A percentile compares a stretch with the other conserved stretches of the same genome.
These are phyloP conservation scores for Dendrocincla tyrannina DNA, from an alignment of 2,797 vertebrate species.

Conservation along the genomic window DNA sequence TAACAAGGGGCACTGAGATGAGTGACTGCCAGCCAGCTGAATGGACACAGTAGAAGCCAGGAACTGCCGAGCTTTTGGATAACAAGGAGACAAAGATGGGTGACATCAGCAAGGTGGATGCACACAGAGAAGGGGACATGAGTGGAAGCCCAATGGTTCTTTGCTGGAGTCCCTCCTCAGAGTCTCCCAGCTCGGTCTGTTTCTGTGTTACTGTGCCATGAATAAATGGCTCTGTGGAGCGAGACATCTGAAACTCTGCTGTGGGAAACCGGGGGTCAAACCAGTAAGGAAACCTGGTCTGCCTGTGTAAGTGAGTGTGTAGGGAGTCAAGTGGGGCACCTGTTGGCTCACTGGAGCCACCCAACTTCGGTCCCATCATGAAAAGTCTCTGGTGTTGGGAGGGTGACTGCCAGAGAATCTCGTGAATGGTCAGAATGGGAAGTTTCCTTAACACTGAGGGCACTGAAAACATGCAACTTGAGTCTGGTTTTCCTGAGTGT, in stretches of 20 bases:
- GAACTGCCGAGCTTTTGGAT: not conserved
- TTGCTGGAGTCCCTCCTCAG: not conserved
- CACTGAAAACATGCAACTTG: not conserved
- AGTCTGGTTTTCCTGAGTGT: not conserved
- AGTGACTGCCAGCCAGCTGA: not conserved
- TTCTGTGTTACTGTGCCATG: not conserved
- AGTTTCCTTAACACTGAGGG: not conserved
- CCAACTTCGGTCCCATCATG: not conserved
- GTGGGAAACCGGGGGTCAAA: not conserved
- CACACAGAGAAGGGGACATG: too few relatives aligned
- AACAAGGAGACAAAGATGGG: not conserved
- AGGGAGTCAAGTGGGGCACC: not conserved
- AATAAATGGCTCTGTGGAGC: not conserved
- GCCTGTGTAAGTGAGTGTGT: not conserved
- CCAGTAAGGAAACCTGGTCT: not conserved
- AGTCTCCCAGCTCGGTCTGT: not conserved
- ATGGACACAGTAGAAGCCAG: not conserved
- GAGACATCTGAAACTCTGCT: not conserved
- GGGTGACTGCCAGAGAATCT: not conserved
- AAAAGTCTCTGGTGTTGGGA: not conserved
- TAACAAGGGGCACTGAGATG: rapidly evolving
- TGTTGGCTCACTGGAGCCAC: not conserved
- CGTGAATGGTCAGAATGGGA: not conserved
- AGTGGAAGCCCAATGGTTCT: not conserved
- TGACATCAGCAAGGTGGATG: not conserved